A percentile compares a stretch with the other conserved stretches of the same genome.
These are phyloP conservation scores for Keiferia lycopersicella DNA, from an alignment of 2,888 invertebrate genomes.

Conservation along the genomic window DNA sequence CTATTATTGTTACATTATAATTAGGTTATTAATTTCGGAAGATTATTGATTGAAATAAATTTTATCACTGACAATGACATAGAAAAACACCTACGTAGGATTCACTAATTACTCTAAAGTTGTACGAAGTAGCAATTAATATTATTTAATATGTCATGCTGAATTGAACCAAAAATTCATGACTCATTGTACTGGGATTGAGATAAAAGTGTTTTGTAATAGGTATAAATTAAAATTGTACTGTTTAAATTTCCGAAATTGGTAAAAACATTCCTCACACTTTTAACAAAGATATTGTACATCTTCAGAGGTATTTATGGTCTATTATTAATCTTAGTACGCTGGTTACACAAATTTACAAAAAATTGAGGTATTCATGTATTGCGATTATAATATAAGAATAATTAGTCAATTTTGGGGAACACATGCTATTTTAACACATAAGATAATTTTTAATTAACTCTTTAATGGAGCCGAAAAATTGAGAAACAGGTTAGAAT, in stretches of 20 bases:
- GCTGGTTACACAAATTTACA: not conserved
- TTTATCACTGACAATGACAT: too few relatives aligned
- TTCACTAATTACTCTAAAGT: too few relatives aligned
- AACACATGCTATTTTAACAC: not conserved
- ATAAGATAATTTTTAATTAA: not conserved
- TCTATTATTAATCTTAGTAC: conserved; percentile 9
- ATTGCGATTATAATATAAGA: not conserved
- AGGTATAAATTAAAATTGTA: not conserved
- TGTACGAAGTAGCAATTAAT: too few relatives aligned
- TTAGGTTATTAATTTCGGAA: too few relatives aligned
- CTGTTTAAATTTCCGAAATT: not conserved
- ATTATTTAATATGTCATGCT: too few relatives aligned
- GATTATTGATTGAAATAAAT: too few relatives aligned
- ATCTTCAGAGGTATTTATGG: conserved; percentile 7
- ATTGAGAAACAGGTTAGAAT: not conserved
- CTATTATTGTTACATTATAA: too few relatives aligned
- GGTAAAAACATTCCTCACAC: not conserved
- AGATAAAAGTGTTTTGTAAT: too few relatives aligned
- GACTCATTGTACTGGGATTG: too few relatives aligned
- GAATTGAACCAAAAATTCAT: too few relatives aligned
- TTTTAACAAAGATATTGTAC: not conserved
- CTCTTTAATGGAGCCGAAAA: not conserved
- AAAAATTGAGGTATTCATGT: not conserved
- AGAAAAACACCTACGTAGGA: too few relatives aligned
- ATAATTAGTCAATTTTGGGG: too few relatives aligned